Conservation (phyloP, 2,797 vertebrate species). For the Rhinichthys osculus region DNA sequence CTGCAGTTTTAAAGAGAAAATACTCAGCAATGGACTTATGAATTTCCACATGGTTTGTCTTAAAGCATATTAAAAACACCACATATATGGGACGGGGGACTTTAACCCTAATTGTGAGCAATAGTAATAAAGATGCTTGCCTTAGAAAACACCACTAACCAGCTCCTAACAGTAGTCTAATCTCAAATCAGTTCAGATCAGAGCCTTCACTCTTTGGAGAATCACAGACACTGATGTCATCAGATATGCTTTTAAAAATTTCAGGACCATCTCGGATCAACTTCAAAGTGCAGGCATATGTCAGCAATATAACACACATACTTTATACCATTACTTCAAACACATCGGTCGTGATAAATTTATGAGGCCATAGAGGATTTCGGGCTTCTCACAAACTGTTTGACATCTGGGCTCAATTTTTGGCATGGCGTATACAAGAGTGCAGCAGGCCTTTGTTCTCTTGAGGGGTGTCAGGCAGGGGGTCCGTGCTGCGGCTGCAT, state of each 20-base stretch:
- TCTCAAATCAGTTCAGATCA: background rate
- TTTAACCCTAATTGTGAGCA: background rate
- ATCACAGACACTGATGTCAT: conserved; percentile 39
- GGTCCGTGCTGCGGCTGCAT: conserved; percentile 36
- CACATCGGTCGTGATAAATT: conserved; percentile 70
- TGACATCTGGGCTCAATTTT: conserved; percentile 80
- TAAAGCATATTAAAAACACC: too few relatives aligned
- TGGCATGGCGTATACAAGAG: conserved; percentile 67
- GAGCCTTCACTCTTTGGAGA: background rate
- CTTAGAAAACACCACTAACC: background rate
- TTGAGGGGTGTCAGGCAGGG: conserved; percentile 46
- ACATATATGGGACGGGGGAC: too few relatives aligned
- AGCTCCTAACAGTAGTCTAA: background rate
- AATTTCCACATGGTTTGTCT: too few relatives aligned
- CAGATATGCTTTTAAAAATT: conserved; percentile 55
- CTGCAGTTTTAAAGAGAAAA: too few relatives aligned
- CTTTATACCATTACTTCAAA: conserved; percentile 73
- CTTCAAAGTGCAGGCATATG: conserved; percentile 69
- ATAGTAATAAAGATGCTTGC: background rate
- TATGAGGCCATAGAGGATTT: conserved; percentile 73
- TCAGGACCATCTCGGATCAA: conserved; percentile 48
- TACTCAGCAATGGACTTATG: too few relatives aligned
- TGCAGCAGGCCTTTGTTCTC: conserved; percentile 77
- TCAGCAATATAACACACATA: conserved; percentile 61
- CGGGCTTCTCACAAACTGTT: conserved; percentile 64